These are phyloP conservation scores for Oryzias woworae DNA, from an alignment of 2,113 vertebrate genomes.

Conservation along the genomic window DNA sequence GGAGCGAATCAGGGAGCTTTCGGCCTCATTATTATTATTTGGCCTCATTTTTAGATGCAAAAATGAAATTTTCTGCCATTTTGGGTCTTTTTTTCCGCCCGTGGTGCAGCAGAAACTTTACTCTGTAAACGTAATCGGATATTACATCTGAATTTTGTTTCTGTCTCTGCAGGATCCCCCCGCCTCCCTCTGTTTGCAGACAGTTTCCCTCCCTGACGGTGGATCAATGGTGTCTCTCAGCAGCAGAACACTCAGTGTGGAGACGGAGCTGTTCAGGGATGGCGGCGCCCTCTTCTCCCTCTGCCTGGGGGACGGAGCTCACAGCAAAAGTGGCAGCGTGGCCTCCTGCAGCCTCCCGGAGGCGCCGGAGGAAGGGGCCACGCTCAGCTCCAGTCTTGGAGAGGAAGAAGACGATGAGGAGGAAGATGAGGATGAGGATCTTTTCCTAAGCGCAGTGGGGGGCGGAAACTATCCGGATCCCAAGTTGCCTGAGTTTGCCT, in stretches of 20 bases:
- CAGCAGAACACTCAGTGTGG: slow-evolving; percentile 74
- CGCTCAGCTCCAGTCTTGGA: slow-evolving; percentile 55
- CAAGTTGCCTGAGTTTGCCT: slow-evolving; percentile 78
- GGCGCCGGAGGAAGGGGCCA: slow-evolving; percentile 34
- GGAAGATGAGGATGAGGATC: slow-evolving; percentile 65
- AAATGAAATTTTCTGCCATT: too few species aligned
- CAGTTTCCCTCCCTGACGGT: slow-evolving; percentile 35
- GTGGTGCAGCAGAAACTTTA: too few species aligned
- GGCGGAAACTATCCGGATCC: slow-evolving; percentile 48
- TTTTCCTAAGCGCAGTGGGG: slow-evolving; percentile 43
- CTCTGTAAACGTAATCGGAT: too few species aligned
- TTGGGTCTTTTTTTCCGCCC: too few species aligned
- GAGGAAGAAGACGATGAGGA: slow-evolving; percentile 51
- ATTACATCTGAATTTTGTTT: background rate
- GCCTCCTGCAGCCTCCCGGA: slow-evolving; percentile 69
- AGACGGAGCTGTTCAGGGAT: slow-evolving; percentile 71
- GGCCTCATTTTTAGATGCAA: too few species aligned
- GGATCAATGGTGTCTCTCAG: slow-evolving; percentile 87
- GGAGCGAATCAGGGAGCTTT: too few species aligned
- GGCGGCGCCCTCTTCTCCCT: slow-evolving; percentile 62
- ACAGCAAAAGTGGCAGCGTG: slow-evolving; percentile 65
- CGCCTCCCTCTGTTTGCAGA: slow-evolving; percentile 4
- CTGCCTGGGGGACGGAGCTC: slow-evolving; percentile 52
- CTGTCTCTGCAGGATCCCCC: slow-evolving; percentile 50
- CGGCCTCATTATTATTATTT: too few species aligned